Percentiles rank a stretch among this genome's conserved stretches.
phyloP scores from a whole-genome alignment of 2,113 vertebrate genomes.

The Anolis carolinensis region DNA sequence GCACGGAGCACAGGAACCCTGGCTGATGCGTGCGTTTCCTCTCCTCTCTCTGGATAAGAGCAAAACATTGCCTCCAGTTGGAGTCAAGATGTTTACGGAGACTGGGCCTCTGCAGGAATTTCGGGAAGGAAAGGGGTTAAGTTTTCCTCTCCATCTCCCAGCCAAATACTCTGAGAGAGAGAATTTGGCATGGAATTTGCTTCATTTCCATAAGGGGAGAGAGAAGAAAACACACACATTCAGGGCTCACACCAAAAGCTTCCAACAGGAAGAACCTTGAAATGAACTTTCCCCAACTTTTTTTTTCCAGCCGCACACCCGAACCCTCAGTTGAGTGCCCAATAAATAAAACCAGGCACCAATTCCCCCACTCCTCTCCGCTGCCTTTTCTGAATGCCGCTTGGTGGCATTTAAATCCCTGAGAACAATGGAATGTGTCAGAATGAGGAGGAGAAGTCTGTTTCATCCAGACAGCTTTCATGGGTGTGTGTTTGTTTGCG shows the following conservation, averaged over 20 bases:
- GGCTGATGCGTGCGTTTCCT: constrained; percentile 1
- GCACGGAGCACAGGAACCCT: neutral
- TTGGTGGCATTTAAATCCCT: neutral
- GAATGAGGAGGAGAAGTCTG: neutral
- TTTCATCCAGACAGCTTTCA: neutral
- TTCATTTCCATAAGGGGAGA: constrained; percentile 15
- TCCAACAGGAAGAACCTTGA: neutral
- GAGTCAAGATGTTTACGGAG: constrained; percentile 14
- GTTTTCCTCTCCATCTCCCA: neutral
- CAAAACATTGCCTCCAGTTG: constrained; percentile 8
- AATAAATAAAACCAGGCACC: neutral
- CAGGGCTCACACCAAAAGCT: neutral
- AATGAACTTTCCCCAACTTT: neutral
- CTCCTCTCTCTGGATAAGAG: constrained; percentile 8
- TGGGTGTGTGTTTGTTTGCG: too few relatives aligned
- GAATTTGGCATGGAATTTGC: constrained; percentile 1
- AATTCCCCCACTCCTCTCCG: too few relatives aligned
- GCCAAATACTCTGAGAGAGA: neutral
- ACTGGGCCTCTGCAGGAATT: neutral
- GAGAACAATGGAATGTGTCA: neutral
- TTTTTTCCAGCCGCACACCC: neutral
- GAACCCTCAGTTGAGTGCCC: neutral
- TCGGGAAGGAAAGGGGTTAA: constrained; percentile 17
- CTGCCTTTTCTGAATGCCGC: neutral
- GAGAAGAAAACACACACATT: neutral